phyloP scores from a whole-genome alignment of 2,113 vertebrate species.

The Arenaria interpres region DNA sequence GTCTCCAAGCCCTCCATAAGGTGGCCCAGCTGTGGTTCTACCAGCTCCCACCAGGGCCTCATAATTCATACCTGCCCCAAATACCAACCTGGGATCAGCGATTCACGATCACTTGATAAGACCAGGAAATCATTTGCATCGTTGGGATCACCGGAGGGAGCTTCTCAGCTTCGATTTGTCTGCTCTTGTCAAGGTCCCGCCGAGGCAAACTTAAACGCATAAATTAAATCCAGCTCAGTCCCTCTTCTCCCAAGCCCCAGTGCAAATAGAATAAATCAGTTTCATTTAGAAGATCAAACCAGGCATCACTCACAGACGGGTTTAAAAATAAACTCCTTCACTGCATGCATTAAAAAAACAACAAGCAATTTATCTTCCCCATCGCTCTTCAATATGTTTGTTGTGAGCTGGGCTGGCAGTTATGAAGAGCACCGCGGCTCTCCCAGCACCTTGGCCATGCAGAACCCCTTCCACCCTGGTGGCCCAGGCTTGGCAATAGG shows the following conservation, averaged over 20 bases:
- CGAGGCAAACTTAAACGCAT: not conserved
- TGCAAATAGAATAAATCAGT: slow-evolving; percentile 24
- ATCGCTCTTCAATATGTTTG: not conserved
- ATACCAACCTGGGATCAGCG: not conserved
- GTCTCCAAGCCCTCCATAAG: fast-evolving
- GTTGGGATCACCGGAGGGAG: not conserved
- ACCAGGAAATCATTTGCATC: not conserved
- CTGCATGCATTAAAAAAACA: not conserved
- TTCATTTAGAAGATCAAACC: slow-evolving; percentile 35
- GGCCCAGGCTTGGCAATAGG: not conserved
- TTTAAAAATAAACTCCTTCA: slow-evolving; percentile 35
- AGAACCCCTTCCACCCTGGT: not conserved
- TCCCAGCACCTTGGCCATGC: not conserved
- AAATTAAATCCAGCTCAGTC: not conserved
- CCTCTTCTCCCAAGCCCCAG: not conserved
- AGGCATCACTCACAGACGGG: not conserved
- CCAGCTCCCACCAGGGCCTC: not conserved
- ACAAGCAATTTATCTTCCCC: slow-evolving; percentile 6
- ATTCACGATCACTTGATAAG: not conserved
- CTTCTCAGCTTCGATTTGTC: not conserved
- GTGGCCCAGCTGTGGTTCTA: not conserved
- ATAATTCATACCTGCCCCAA: not conserved
- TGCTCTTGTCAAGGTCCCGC: not conserved
- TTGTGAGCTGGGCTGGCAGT: not conserved
- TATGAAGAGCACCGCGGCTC: fast-evolving